phyloP scores from a whole-genome alignment of 1,140 invertebrate species.

The Lerema accius region DNA sequence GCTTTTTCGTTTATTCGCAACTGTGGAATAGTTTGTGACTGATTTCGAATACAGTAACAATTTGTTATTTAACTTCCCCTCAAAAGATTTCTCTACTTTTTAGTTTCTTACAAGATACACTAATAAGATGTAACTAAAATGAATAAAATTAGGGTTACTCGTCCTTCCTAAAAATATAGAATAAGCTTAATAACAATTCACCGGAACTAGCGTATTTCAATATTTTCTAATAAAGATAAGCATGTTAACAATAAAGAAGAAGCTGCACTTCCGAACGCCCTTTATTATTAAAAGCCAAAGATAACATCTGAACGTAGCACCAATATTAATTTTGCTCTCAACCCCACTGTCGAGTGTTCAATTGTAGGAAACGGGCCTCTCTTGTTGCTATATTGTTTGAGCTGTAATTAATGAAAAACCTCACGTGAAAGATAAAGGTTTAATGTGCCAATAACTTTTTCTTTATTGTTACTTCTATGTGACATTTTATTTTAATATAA shows the following conservation, averaged over 20 bases:
- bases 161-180: too few species aligned
- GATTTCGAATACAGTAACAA: too few species aligned
- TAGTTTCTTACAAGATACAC: too few species aligned
- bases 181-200: too few species aligned
- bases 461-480: constrained; percentile 1
- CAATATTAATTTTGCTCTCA: constrained; percentile 67
- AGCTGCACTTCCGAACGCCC: constrained; percentile 37
- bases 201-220: constrained; percentile 2
- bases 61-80: too few species aligned
- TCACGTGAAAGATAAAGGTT: constrained; percentile 15
- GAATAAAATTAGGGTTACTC: too few species aligned
- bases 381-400: constrained; percentile 49
- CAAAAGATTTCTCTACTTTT: too few species aligned
- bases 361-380: constrained; percentile 42
- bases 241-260: constrained; percentile 43
- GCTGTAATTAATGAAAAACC: constrained; percentile 38
- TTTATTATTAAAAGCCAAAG: constrained; percentile 67
- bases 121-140: too few species aligned
- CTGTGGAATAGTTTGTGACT: constrained; percentile 6
- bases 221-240: constrained; percentile 23
- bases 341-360: constrained; percentile 46
- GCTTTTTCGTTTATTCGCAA: constrained; percentile 33
- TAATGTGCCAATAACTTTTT: constrained; percentile 23
- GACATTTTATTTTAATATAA: too few species aligned
- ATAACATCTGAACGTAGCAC: constrained; percentile 63